A percentile compares a stretch with the other conserved stretches of the same genome.
Conservation (phyloP, 2,113 vertebrate genomes). For the Spea multiplicata region DNA sequence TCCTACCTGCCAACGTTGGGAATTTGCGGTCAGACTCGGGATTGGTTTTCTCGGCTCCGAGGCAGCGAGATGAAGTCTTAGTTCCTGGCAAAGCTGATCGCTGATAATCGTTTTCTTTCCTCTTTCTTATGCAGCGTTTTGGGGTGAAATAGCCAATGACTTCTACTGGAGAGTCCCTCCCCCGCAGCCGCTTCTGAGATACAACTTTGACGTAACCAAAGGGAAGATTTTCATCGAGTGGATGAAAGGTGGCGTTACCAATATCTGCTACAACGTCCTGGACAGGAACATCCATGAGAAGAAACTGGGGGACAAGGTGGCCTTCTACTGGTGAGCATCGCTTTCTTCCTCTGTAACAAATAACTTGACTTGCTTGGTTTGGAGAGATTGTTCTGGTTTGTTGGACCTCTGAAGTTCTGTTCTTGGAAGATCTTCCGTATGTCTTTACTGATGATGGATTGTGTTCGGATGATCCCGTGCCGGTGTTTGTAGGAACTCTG, state of each 20-base stretch:
- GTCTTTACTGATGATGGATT: too few relatives aligned
- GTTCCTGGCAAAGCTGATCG: too few relatives aligned
- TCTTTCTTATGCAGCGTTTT: constrained; percentile 75
- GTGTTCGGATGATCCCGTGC: too few relatives aligned
- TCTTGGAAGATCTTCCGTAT: too few relatives aligned
- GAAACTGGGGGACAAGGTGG: constrained; percentile 88
- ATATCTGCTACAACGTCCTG: constrained; percentile 95
- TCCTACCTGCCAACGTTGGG: too few relatives aligned
- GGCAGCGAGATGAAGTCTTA: too few relatives aligned
- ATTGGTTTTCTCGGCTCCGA: too few relatives aligned
- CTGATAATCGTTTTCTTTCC: not conserved
- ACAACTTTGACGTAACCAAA: constrained; percentile 95
- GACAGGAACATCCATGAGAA: constrained; percentile 86
- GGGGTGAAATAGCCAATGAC: constrained; percentile 85
- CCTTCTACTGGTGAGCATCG: constrained; percentile 86
- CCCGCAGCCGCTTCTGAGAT: constrained; percentile 78
- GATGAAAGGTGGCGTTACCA: constrained; percentile 95
- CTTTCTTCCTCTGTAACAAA: not conserved
- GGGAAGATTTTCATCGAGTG: constrained; percentile 89
- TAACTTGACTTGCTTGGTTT: too few relatives aligned
- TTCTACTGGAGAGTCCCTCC: constrained; percentile 90
- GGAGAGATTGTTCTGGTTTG: too few relatives aligned
- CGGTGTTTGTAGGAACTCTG: too few relatives aligned
- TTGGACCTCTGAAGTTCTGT: too few relatives aligned
- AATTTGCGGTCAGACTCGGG: too few relatives aligned